Conservation (phyloP, 92 coral and sea anemone genomes). For the Zoanthus sociatus region DNA sequence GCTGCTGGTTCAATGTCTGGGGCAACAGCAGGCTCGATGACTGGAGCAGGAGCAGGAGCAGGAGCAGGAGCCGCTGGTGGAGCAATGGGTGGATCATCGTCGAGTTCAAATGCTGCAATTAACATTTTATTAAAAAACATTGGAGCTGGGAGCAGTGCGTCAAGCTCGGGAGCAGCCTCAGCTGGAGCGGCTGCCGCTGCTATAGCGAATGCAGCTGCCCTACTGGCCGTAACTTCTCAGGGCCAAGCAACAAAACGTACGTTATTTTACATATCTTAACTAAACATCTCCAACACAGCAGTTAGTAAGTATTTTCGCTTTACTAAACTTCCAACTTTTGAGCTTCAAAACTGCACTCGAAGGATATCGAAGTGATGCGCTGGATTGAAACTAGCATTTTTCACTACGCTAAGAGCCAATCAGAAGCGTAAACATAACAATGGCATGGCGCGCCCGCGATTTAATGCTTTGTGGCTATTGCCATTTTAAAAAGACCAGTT, state of each 20-base stretch:
- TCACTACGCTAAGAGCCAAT: too few relatives aligned
- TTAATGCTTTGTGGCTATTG: too few relatives aligned
- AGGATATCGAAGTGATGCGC: too few relatives aligned
- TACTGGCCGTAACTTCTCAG: conserved; percentile 23
- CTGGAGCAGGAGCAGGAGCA: not conserved
- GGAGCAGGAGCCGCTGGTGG: conserved; percentile 29
- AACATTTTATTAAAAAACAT: conserved; percentile 8
- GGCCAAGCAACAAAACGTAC: conserved; percentile 40
- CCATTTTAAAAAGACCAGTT: too few relatives aligned
- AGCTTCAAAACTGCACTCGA: too few relatives aligned
- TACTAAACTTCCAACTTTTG: too few relatives aligned
- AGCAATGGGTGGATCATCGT: conserved; percentile 5
- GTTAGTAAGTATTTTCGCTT: too few relatives aligned
- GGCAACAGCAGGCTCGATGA: not conserved
- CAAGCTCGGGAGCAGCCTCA: conserved; percentile 1
- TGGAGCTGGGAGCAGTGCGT: conserved; percentile 16
- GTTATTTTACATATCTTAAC: not conserved
- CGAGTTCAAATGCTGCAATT: conserved; percentile 33
- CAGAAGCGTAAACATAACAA: too few relatives aligned
- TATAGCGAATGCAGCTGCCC: conserved; percentile 37
- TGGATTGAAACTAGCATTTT: too few relatives aligned
- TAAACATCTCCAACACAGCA: not conserved
- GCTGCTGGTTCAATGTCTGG: not conserved
- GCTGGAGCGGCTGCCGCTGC: conserved; percentile 29
- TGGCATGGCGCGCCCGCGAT: too few relatives aligned